These are phyloP conservation scores for Macrosoma leucophasiata DNA, from an alignment of 2,888 invertebrate species.

Conservation along the genomic window DNA sequence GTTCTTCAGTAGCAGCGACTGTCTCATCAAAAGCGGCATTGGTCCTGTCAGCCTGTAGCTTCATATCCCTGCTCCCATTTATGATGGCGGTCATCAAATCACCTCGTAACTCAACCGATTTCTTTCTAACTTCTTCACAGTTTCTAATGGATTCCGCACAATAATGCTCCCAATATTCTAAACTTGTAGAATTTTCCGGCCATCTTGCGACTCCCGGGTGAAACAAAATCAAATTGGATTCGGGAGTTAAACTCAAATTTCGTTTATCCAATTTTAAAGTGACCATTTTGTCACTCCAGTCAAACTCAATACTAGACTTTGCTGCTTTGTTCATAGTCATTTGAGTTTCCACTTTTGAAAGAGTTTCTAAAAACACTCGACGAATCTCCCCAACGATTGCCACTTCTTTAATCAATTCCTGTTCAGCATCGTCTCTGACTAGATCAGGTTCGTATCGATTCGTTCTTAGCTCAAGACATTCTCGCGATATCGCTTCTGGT, in stretches of 20 bases:
- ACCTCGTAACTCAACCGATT: conserved; percentile 80
- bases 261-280: conserved; percentile 82
- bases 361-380: conserved; percentile 75
- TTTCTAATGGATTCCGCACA: conserved; percentile 84
- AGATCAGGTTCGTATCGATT: conserved; percentile 84
- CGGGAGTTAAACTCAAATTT: conserved; percentile 79
- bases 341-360: conserved; percentile 81
- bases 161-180: conserved; percentile 89
- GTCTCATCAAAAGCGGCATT: conserved; percentile 83
- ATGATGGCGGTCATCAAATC: conserved; percentile 82
- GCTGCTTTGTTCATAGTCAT: conserved; percentile 84
- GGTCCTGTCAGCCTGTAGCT: conserved; percentile 88
- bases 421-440: conserved; percentile 86
- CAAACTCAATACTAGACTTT: conserved; percentile 86
- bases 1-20: conserved; percentile 83
- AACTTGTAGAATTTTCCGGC: conserved; percentile 80
- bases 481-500: conserved; percentile 82
- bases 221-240: conserved; percentile 80
- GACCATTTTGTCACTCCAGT: conserved; percentile 92
- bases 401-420: conserved; percentile 85
- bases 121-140: conserved; percentile 83
- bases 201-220: conserved; percentile 87
- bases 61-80: conserved; percentile 88
- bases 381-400: conserved; percentile 84
- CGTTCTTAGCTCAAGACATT: conserved; percentile 82